Evolutionary conservation across 2,797 vertebrate species (phyloP).

Genomic region (Eleutherodactylus coqui): DNA sequence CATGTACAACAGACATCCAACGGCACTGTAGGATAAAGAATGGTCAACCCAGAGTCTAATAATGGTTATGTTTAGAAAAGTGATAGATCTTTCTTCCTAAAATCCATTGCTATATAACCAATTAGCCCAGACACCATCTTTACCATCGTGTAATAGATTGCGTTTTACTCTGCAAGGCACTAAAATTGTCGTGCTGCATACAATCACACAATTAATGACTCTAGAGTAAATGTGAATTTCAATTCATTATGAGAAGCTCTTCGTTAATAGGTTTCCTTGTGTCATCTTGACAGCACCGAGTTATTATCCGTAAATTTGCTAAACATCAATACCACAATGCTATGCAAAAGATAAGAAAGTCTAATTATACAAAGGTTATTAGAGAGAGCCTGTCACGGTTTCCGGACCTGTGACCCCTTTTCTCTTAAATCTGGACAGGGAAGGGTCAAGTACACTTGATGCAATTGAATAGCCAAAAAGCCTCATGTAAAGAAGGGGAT

Average conservation of each 20-base stretch:
- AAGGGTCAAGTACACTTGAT: background rate
- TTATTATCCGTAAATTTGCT: background rate
- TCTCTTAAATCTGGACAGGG: background rate
- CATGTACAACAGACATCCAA: background rate
- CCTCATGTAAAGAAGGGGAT: background rate
- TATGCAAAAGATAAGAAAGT: background rate
- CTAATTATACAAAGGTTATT: conserved; percentile 11
- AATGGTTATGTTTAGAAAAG: background rate
- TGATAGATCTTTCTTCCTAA: conserved; percentile 2
- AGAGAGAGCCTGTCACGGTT: background rate
- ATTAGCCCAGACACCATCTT: conserved; percentile 43
- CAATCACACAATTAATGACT: conserved; percentile 42
- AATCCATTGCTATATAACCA: conserved; percentile 37
- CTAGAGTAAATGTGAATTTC: conserved; percentile 37
- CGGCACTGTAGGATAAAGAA: background rate
- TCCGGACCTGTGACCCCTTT: background rate
- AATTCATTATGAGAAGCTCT: conserved; percentile 38
- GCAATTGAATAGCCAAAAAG: background rate
- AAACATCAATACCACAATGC: background rate
- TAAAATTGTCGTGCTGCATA: conserved; percentile 29
- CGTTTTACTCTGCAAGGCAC: conserved; percentile 30
- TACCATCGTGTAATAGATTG: conserved; percentile 39
- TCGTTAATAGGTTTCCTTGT: conserved; percentile 38
- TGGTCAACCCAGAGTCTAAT: background rate
- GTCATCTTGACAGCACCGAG: background rate